Conservation (phyloP, 2,888 invertebrate species). For the Tethea ocularis region DNA sequence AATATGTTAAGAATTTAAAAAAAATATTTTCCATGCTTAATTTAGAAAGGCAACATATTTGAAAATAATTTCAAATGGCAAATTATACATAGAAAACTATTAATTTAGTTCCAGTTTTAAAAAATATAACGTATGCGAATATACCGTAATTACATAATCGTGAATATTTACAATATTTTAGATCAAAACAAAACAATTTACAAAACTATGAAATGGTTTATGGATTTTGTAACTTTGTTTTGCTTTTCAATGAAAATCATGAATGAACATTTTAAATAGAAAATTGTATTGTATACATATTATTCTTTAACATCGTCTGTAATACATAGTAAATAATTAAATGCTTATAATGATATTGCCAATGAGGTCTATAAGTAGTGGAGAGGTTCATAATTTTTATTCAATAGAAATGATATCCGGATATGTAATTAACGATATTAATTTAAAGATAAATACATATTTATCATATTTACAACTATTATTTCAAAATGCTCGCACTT, state of each 20-base stretch:
- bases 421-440: conserved; percentile 5
- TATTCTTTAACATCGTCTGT: background rate
- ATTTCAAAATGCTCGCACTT: conserved; percentile 33
- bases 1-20: background rate
- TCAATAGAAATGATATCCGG: background rate
- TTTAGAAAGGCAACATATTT: background rate
- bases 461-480: conserved; percentile 42
- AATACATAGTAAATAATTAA: conserved; percentile 4
- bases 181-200: too few relatives aligned
- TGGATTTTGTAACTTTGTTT: too few relatives aligned
- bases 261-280: background rate
- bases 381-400: background rate
- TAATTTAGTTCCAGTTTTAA: background rate
- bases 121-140: background rate
- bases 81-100: background rate
- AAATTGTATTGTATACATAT: background rate
- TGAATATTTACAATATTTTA: too few relatives aligned
- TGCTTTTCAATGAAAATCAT: background rate
- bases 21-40: background rate
- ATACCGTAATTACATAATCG: too few relatives aligned
- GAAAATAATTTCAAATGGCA: background rate
- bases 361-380: conserved; percentile 1
- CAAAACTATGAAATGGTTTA: too few relatives aligned
- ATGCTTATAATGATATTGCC: conserved; percentile 5
- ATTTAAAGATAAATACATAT: conserved; percentile 23